Evolutionary conservation across 2,888 invertebrate species (phyloP), one percentile per base, ranked within the genome.

Genomic region (Drosophila diplacantha): DNA sequence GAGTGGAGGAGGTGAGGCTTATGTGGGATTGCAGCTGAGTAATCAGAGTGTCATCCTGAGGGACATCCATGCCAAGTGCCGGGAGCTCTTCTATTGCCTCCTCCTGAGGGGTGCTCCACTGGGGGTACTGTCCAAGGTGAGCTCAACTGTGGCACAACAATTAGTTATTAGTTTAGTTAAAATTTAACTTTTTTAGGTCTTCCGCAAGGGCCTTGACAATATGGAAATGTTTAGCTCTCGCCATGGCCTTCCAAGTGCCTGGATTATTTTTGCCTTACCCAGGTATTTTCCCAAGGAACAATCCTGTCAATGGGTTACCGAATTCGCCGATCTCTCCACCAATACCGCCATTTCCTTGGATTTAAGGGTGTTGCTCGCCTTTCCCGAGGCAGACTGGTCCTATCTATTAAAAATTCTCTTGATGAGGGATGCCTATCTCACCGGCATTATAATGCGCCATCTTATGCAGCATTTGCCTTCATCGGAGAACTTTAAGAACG

Each of bases 61-160:
- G 44, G 95, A 95, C 74, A 92, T 95, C 14, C 95, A 96, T 83
- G 91, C 94, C 0, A 96, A 96, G 85, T 95, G 95, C 85, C 92
- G 93, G 73, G 93, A 95, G 79, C 88, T 96, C 46, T 92, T 94
- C 74, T 91, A 92, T 68, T 94, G 94, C 65, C 89, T 95, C 14
- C 88, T 95, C 11, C 89, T 94, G 46, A 91, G 95, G 64, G 95
- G 94, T 0, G 92, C 93, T 12, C 93, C 94, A 0, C 87, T 95
- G 39, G 93, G 94, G 79, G 91, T 92, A 69, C 89, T 95, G 35
- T 92, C 93, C 85, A 95, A 95, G 91, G 95, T 94, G n/a, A 18
- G 63, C n/a, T 32, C 1, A 5, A 4, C 8, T 44, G 9, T 9
- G 9, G 14, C 3, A 20, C 5, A 7, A 38, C 3, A 16, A 11